Conservation (phyloP, 2,888 invertebrate genomes). For the Sesamia inferens region DNA sequence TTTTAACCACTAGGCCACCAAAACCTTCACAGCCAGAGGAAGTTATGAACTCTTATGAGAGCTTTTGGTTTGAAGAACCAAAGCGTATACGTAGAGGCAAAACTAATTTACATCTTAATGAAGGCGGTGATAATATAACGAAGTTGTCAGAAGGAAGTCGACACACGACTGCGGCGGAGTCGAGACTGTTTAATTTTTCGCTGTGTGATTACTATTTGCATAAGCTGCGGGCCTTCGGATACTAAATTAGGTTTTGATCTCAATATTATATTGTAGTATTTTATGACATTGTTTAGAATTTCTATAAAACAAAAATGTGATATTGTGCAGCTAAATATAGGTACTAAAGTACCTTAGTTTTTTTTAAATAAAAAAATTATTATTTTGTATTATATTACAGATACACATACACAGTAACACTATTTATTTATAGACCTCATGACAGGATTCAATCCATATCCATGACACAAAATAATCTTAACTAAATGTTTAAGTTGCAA, state of each 20-base stretch:
- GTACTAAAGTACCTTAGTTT: too few relatives aligned
- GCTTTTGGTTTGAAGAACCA: conserved; percentile 21
- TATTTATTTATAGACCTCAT: too few relatives aligned
- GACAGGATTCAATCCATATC: too few relatives aligned
- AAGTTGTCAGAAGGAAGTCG: conserved; percentile 58
- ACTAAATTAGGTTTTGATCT: conserved; percentile 73
- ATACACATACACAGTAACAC: too few relatives aligned
- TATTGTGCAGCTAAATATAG: too few relatives aligned
- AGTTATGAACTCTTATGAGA: not conserved
- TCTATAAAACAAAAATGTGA: too few relatives aligned
- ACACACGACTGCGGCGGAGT: conserved; percentile 56
- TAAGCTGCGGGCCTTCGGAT: conserved; percentile 73
- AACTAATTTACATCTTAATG: conserved; percentile 62
- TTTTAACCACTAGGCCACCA: too few relatives aligned
- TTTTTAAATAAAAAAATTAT: too few relatives aligned
- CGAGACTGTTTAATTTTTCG: conserved; percentile 77
- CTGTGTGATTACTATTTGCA: conserved; percentile 80
- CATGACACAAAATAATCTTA: too few relatives aligned
- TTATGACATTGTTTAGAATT: not conserved
- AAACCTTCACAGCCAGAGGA: not conserved
- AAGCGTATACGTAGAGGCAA: conserved; percentile 25
- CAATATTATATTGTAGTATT: conserved; percentile 43
- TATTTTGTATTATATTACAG: too few relatives aligned
- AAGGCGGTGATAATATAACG: conserved; percentile 56
- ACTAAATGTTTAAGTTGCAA: too few relatives aligned